Percentiles rank a stretch among this genome's conserved stretches.
phyloP scores from a whole-genome alignment of 2,888 invertebrate genomes.

The Macrosoma leucophasiata region DNA sequence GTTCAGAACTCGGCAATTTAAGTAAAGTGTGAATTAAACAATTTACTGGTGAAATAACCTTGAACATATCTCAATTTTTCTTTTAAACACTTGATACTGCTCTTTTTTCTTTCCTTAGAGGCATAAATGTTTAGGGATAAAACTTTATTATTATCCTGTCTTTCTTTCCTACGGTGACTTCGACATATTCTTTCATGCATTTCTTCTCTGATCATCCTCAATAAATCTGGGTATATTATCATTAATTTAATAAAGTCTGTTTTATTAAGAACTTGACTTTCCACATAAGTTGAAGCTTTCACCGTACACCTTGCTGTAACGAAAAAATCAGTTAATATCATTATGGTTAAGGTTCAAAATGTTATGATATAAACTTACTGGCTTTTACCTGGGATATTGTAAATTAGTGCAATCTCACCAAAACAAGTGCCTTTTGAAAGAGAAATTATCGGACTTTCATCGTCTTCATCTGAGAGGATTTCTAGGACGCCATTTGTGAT shows the following conservation, averaged over 20 bases:
- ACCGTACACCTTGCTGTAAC: slow-evolving; percentile 65
- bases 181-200: slow-evolving; percentile 46
- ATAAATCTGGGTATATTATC: slow-evolving; percentile 63
- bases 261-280: slow-evolving; percentile 69
- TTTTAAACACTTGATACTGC: slow-evolving; percentile 68
- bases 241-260: slow-evolving; percentile 65
- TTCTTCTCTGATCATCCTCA: slow-evolving; percentile 46
- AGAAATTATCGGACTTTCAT: slow-evolving; percentile 71
- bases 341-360: too few relatives aligned
- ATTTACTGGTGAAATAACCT: slow-evolving; percentile 44
- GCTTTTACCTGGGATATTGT: slow-evolving; percentile 59
- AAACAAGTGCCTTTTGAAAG: slow-evolving; percentile 69
- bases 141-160: slow-evolving; percentile 29
- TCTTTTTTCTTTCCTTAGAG: slow-evolving; percentile 60
- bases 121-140: slow-evolving; percentile 60
- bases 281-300: slow-evolving; percentile 69
- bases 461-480: slow-evolving; percentile 69
- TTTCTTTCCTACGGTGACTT: slow-evolving; percentile 38
- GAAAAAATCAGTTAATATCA: neutral
- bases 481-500: slow-evolving; percentile 67
- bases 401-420: slow-evolving; percentile 68
- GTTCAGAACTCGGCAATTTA: too few relatives aligned
- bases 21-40: too few relatives aligned
- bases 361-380: too few relatives aligned
- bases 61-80: slow-evolving; percentile 61